Conservation (phyloP, 2,797 vertebrate genomes). For the Onychomys arenicola region DNA sequence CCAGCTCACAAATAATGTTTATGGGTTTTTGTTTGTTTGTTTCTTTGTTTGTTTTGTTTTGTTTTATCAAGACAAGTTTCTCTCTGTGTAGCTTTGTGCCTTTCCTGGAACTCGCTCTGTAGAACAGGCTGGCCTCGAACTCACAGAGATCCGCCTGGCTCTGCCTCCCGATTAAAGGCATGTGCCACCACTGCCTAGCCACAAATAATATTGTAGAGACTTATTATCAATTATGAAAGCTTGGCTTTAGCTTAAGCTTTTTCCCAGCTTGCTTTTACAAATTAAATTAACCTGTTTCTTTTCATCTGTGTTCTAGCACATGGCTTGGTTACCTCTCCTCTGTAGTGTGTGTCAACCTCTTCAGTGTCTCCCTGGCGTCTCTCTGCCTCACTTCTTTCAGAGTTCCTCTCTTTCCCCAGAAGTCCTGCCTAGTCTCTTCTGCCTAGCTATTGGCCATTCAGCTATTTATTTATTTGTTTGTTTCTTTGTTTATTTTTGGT, state of each 20-base stretch:
- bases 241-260: background rate
- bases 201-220: too few relatives aligned
- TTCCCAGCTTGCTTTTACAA: background rate
- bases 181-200: too few relatives aligned
- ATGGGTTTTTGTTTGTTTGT: too few relatives aligned
- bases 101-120: too few relatives aligned
- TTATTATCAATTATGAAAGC: background rate
- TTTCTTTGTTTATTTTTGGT: too few relatives aligned
- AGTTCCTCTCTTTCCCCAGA: background rate
- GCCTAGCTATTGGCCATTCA: background rate
- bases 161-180: too few relatives aligned
- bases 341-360: accelerated
- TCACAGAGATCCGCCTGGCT: too few relatives aligned
- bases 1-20: background rate
- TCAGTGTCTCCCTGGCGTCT: background rate
- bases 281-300: background rate
- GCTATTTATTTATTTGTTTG: too few relatives aligned
- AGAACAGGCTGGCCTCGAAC: too few relatives aligned
- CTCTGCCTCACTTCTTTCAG: background rate
- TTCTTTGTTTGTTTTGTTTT: too few relatives aligned
- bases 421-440: background rate
- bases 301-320: background rate
- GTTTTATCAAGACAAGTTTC: too few relatives aligned
- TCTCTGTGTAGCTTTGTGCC: too few relatives aligned
- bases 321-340: background rate